Conservation (phyloP, 2,888 invertebrate genomes). For the Archips xylosteana region DNA sequence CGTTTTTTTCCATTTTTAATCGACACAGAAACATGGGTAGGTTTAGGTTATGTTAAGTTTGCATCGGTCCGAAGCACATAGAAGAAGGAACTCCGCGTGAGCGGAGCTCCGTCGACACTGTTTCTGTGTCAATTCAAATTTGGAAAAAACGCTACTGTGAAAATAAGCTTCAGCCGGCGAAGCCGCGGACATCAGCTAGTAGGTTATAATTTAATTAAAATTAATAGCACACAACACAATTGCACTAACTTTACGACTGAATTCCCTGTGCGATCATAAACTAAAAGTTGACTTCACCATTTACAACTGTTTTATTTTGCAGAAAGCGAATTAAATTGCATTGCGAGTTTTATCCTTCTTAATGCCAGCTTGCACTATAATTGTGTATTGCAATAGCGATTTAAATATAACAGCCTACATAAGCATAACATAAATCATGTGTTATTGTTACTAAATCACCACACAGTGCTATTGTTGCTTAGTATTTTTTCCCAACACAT, state of each 20-base stretch:
- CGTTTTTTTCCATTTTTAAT: too few species aligned
- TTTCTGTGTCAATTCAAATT: too few species aligned
- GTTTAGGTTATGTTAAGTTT: too few species aligned
- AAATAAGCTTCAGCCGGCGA: background rate
- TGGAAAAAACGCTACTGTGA: too few species aligned
- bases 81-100: too few species aligned
- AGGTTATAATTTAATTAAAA: background rate
- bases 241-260: too few species aligned
- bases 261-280: background rate
- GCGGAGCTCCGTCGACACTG: too few species aligned
- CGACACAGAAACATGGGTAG: too few species aligned
- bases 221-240: too few species aligned
- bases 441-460: background rate
- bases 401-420: background rate
- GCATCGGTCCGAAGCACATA: too few species aligned
- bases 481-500: background rate
- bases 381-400: slow-evolving; percentile 14
- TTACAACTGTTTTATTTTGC: background rate
- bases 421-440: slow-evolving; percentile 3
- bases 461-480: background rate
- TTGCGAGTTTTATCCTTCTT: slow-evolving; percentile 2
- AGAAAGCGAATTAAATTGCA: slow-evolving; percentile 23
- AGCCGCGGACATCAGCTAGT: background rate
- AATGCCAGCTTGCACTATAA: background rate
- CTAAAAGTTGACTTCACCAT: background rate